Evolutionary conservation across 2,888 invertebrate species (phyloP), one percentile per base, ranked within the genome.

Genomic region (Andrena marginata): DNA sequence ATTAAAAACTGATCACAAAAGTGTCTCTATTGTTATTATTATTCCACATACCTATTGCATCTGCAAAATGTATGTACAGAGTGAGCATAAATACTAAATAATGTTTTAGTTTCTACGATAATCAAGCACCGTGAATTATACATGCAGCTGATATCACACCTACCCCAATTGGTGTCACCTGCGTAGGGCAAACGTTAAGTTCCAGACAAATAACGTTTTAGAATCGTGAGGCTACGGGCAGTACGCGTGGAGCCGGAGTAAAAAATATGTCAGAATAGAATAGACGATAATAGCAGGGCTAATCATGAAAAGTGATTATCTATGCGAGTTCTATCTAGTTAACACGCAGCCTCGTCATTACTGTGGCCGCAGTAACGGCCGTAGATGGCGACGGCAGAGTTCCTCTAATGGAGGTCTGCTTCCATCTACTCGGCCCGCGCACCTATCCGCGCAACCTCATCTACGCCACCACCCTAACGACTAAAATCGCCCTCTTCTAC

Each of bases 391-490:
- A 86, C 86, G 84, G 86, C 64, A 84, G 85, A 85, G 84, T 81
- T 80, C 74, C 85, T 90, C 88, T 91, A 91, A 91, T 91, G 89
- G 89, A 89, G 87, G 85, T 86, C 81, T 85, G 87, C 86, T 87
- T 85, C 87, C 88, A 86, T 83, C 84, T 85, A 82, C 86, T 88
- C 87, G 86, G 67, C 80, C 72, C 72, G 77, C 75, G 85, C 87
- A 88, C 87, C 86, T 87, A 86, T 85, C 89, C 87, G 85, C 86
- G 80, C 86, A 78, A 87, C 83, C 84, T 83, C 84, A 81, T 88
- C 80, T 71, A 84, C 85, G 84, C 86, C 85, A 79, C 76, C 80
- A 85, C 69, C 80, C 84, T 77, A 56, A 29, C 49, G 65, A 82
- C 71, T 85, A 85, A 86, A 86, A 82, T 71, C 72, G 31, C 74